These are phyloP conservation scores for Rhopalosiphum nymphaeae DNA, from an alignment of 2,888 invertebrate species.

Conservation along the genomic window DNA sequence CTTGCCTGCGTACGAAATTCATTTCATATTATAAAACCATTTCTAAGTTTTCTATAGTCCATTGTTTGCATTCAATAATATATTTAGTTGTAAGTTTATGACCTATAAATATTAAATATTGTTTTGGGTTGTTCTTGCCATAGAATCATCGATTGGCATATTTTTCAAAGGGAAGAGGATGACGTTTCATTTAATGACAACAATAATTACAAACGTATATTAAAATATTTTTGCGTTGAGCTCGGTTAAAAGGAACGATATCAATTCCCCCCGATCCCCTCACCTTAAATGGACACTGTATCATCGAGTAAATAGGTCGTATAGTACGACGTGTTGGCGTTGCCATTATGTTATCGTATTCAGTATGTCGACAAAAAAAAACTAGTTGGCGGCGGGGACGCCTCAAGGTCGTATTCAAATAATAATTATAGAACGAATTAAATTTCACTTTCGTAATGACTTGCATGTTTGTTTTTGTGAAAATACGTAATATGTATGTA, in stretches of 20 bases:
- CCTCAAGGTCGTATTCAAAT: constrained; percentile 10
- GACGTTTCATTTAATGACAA: neutral
- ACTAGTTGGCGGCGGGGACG: constrained; percentile 11
- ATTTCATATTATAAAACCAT: neutral
- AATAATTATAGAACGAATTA: constrained; percentile 22
- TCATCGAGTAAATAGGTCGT: neutral
- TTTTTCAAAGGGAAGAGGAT: neutral
- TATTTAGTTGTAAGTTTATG: neutral
- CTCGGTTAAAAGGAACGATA: neutral
- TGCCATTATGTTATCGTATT: neutral
- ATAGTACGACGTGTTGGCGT: neutral
- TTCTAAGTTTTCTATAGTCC: neutral
- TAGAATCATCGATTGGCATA: neutral
- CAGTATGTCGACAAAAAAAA: neutral
- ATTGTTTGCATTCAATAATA: neutral
- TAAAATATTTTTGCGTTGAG: neutral
- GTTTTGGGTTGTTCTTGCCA: neutral
- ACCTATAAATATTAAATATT: neutral
- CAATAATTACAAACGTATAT: neutral
- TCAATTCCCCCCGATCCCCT: neutral
- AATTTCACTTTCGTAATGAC: constrained; percentile 45
- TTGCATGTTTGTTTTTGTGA: neutral
- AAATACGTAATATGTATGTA: constrained; percentile 9
- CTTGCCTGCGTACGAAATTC: neutral
- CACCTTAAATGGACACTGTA: neutral